Evolutionary conservation across 2,797 vertebrate genomes (phyloP).

Genomic region (Takifugu rubripes): DNA sequence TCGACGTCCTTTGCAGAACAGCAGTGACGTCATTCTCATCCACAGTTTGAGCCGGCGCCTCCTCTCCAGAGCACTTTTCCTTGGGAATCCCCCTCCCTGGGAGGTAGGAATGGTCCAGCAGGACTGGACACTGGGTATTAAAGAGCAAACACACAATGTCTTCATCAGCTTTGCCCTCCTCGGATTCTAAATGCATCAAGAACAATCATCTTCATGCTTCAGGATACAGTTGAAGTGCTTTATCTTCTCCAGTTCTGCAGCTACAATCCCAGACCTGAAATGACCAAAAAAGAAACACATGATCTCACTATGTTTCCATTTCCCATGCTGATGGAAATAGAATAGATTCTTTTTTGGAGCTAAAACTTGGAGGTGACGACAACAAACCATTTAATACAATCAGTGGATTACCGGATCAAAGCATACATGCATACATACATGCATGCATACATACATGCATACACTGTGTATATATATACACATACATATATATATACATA

Average conservation of each 20-base stretch:
- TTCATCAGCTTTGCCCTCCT: neutral
- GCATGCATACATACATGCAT: too few relatives aligned
- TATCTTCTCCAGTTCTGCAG: conserved; percentile 75
- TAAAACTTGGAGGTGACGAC: too few relatives aligned
- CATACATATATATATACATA: too few relatives aligned
- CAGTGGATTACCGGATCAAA: too few relatives aligned
- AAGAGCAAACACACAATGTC: conserved; percentile 27
- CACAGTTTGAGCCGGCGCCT: conserved; percentile 20
- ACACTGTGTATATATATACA: too few relatives aligned
- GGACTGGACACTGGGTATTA: conserved; percentile 58
- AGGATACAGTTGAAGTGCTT: conserved; percentile 78
- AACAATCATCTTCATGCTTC: conserved; percentile 4
- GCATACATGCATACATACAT: too few relatives aligned
- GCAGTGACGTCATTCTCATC: conserved; percentile 51
- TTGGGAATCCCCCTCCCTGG: conserved; percentile 16
- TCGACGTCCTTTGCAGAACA: conserved; percentile 69
- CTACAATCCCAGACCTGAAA: conserved; percentile 63
- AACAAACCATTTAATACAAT: too few relatives aligned
- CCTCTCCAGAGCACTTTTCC: conserved; percentile 1
- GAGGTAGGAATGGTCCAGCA: conserved; percentile 64
- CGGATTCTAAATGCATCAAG: neutral
- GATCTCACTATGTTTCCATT: neutral
- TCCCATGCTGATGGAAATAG: neutral
- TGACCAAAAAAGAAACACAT: conserved; percentile 3
- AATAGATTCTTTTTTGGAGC: too few relatives aligned